Base-by-base conservation (phyloP, 1,140 invertebrate genomes). In the Wasmannia auropunctata region DNA sequence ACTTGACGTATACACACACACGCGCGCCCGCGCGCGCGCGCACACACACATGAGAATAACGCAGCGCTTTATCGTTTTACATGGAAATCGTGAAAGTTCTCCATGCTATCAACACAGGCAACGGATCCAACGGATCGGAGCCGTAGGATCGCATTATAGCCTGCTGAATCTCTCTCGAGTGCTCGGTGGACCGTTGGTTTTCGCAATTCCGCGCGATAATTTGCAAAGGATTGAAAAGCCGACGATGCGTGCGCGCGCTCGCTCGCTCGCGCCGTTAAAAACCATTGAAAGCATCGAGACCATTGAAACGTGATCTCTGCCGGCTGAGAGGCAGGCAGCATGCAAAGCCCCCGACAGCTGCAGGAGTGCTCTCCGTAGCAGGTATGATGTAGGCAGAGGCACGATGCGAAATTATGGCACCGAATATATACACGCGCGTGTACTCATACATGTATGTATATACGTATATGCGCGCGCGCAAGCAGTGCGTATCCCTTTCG, bases 301-400 rank as follows among this genome's bases (percentile, higher is more conserved):
- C 83, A 90, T 87, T 90, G 91, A 91, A 90, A 89, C 88, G 86
- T 77, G 87, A 92, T 92, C 88, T 79, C 83, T 54, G 60, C 56
- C 49, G 58, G 34, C 46, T 69, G 62, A 85, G 67, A 88, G 62
- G 49, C 46, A 40, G 49, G 65, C 75, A 65, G 62, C 70, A 37
- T 40, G 86, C 81, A 76, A 87, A 85, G 79, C 74, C n/a, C n/a
- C n/a, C 86, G 87, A 89, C 86, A 91, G 87, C 86, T 89, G 89
- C 72, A 87, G 79, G 65, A 85, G 58, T 84, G 69, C 67, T 75
- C 70, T 67, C 62, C 34, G 74, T 79, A 75, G 65, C 54, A 79
- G 56, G 81, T 87, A 90, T 88, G 87, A 86, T 87, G 65, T 56
- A 67, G 58, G 31, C 49, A 70, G 34, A 80, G 25, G 69, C 74